A percentile compares a stretch with the other conserved stretches of the same genome.
phyloP scores from a whole-genome alignment of 2,888 invertebrate species.

The Oscheius sp. region DNA sequence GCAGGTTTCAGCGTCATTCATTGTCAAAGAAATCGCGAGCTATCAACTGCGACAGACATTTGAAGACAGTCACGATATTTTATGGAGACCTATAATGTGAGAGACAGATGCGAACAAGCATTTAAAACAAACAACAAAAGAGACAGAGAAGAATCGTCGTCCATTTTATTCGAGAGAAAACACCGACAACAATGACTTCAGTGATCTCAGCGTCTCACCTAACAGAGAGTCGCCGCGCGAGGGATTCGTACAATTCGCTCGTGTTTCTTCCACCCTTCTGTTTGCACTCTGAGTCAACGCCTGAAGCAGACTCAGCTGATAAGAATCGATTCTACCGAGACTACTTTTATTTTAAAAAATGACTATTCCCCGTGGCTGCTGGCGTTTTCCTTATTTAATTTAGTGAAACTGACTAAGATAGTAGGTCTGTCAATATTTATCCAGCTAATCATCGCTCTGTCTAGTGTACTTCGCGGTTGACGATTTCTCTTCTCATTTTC shows the following conservation, averaged over 20 bases:
- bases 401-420: slow-evolving; percentile 4
- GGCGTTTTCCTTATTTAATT: neutral
- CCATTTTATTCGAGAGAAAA: too few species aligned
- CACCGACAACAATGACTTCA: too few species aligned
- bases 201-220: slow-evolving; percentile 4
- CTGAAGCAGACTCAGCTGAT: slow-evolving; percentile 32
- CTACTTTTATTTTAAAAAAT: slow-evolving; percentile 4
- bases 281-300: slow-evolving; percentile 30
- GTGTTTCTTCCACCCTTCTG: slow-evolving; percentile 26
- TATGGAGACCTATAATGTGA: too few species aligned
- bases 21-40: too few species aligned
- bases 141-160: too few species aligned
- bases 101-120: too few species aligned
- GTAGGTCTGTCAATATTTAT: slow-evolving; percentile 16
- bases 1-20: too few species aligned
- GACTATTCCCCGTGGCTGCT: neutral
- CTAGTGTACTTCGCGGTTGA: slow-evolving; percentile 10
- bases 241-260: slow-evolving; percentile 26
- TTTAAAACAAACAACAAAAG: too few species aligned
- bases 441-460: slow-evolving; percentile 28
- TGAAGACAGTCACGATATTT: too few species aligned
- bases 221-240: slow-evolving; percentile 16
- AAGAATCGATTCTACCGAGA: slow-evolving; percentile 29
- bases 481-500: neutral
- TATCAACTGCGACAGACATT: too few species aligned